phyloP scores from a whole-genome alignment of 2,113 vertebrate species.

The Pithys albifrons region DNA sequence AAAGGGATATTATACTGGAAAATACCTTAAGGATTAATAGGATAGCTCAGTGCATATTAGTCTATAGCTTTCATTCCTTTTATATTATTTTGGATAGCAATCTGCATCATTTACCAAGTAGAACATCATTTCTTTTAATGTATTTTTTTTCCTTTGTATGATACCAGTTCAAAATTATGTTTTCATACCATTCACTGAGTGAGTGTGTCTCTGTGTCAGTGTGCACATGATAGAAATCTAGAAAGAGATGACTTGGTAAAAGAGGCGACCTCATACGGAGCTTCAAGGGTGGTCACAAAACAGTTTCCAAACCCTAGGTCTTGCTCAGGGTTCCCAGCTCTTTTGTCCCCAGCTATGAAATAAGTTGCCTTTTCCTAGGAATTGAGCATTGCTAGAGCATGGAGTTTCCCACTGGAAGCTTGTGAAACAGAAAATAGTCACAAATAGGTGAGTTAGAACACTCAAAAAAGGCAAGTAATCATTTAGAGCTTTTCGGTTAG shows the following conservation, averaged over 20 bases:
- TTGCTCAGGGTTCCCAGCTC: neutral
- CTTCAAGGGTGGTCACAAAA: neutral
- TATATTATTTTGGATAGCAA: neutral
- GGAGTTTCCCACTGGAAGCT: neutral
- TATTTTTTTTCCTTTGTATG: neutral
- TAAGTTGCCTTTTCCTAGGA: neutral
- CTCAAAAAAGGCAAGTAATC: neutral
- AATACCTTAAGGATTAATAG: neutral
- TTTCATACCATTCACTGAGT: neutral
- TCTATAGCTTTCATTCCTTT: neutral
- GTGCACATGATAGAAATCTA: neutral
- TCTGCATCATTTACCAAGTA: neutral
- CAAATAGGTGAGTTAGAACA: neutral
- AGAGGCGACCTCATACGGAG: neutral
- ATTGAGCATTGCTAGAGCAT: rapidly evolving
- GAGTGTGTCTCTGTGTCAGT: neutral
- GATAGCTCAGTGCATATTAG: neutral
- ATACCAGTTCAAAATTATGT: neutral
- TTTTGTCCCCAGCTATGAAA: neutral
- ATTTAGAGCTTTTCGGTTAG: neutral
- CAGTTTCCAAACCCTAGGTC: neutral
- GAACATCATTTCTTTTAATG: neutral
- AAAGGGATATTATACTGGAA: neutral
- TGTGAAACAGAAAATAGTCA: neutral
- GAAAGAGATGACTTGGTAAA: neutral